Evolutionary conservation across 1,140 invertebrate species (phyloP).

Genomic region (Lordiphosa clarofinis): DNA sequence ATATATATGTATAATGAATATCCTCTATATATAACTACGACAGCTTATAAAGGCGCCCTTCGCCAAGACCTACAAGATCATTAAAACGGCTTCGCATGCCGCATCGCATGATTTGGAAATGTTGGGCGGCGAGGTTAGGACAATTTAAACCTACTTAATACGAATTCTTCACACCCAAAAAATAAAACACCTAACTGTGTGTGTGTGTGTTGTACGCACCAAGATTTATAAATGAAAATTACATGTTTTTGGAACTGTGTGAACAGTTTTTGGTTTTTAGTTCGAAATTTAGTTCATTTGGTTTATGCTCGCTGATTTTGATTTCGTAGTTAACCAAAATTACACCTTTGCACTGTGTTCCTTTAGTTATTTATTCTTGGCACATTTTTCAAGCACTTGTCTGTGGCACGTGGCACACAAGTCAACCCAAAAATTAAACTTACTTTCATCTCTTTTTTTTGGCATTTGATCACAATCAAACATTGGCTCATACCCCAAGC

Average conservation of each 20-base stretch:
- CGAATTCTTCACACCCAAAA: slow-evolving; percentile 57
- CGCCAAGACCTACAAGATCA: slow-evolving; percentile 96
- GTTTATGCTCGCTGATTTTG: slow-evolving; percentile 55
- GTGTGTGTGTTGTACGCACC: slow-evolving; percentile 48
- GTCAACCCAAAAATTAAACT: not conserved
- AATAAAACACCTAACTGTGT: slow-evolving; percentile 49
- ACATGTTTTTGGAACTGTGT: slow-evolving; percentile 53
- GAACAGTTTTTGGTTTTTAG: slow-evolving; percentile 36
- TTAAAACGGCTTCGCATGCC: slow-evolving; percentile 88
- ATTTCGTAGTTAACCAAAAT: slow-evolving; percentile 39
- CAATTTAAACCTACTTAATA: slow-evolving; percentile 50
- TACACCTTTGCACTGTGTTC: slow-evolving; percentile 43
- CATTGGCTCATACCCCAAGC: slow-evolving; percentile 36
- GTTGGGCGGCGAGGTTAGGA: slow-evolving; percentile 81
- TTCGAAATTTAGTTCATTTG: slow-evolving; percentile 25
- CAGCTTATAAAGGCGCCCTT: slow-evolving; percentile 97
- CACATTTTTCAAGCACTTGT: slow-evolving; percentile 38
- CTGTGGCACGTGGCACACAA: slow-evolving; percentile 31
- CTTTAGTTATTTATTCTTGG: slow-evolving; percentile 27
- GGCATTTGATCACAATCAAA: slow-evolving; percentile 25
- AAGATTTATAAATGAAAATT: slow-evolving; percentile 19
- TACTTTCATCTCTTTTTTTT: slow-evolving; percentile 11
- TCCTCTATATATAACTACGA: slow-evolving; percentile 43
- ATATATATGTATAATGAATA: slow-evolving; percentile 41
- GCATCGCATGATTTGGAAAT: slow-evolving; percentile 88